phyloP scores from a whole-genome alignment of 2,113 vertebrate species.

The Psophia crepitans region DNA sequence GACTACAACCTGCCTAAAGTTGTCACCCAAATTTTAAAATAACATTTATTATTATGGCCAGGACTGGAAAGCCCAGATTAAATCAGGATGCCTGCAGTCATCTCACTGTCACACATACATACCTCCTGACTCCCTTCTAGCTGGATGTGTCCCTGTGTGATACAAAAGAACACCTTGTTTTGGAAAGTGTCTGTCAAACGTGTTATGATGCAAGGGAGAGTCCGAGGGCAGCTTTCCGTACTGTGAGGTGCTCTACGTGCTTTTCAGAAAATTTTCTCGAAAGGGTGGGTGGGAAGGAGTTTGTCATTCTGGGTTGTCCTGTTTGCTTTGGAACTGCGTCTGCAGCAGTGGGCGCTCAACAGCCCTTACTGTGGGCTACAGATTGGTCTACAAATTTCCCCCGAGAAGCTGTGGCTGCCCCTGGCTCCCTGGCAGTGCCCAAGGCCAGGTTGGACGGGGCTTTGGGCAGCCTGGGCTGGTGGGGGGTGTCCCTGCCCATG shows the following conservation, averaged over 20 bases:
- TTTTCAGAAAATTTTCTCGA: background rate
- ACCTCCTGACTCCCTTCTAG: background rate
- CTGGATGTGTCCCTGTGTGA: background rate
- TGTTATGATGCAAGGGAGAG: background rate
- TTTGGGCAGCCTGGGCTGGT: accelerated
- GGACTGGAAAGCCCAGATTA: background rate
- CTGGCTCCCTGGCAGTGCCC: background rate
- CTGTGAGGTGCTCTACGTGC: background rate
- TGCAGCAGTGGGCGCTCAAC: accelerated
- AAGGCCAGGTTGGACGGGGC: accelerated
- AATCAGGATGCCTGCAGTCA: background rate
- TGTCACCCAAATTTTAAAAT: background rate
- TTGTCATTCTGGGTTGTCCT: background rate
- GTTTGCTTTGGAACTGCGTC: background rate
- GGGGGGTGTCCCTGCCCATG: accelerated
- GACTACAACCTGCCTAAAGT: background rate
- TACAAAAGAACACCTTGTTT: background rate
- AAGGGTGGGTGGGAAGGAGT: background rate
- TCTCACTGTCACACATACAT: background rate
- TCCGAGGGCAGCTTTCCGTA: background rate
- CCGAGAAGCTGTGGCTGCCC: background rate
- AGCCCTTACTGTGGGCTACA: accelerated
- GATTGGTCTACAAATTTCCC: accelerated
- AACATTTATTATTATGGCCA: background rate
- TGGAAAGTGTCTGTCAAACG: background rate